phyloP scores from a whole-genome alignment of 2,113 vertebrate species.

The Oncorhynchus nerka region DNA sequence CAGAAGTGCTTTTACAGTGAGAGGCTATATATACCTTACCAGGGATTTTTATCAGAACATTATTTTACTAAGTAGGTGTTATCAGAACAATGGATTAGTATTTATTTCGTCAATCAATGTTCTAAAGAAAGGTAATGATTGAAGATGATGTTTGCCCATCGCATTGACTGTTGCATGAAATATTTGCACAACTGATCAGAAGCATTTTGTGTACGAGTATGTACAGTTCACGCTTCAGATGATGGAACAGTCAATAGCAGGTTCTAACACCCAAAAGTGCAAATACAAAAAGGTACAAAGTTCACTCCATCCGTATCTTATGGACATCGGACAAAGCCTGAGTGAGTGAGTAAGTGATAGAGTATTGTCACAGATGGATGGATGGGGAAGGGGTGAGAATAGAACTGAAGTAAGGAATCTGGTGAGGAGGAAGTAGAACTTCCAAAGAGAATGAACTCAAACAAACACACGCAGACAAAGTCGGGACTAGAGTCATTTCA shows the following conservation, averaged over 20 bases:
- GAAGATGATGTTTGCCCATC: neutral
- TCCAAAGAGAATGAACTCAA: constrained; percentile 1
- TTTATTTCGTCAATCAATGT: neutral
- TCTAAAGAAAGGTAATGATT: neutral
- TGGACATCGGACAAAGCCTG: neutral
- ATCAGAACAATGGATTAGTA: neutral
- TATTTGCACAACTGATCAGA: neutral
- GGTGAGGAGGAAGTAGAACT: neutral
- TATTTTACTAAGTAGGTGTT: neutral
- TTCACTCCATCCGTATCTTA: neutral
- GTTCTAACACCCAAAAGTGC: too few relatives aligned
- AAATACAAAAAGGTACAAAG: neutral
- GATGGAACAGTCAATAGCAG: neutral
- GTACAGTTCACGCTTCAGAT: neutral
- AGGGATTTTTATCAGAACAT: neutral
- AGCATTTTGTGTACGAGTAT: neutral
- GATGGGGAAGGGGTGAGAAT: neutral
- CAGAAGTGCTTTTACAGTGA: neutral
- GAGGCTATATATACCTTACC: neutral
- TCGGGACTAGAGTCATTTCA: constrained; percentile 46
- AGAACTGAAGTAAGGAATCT: neutral
- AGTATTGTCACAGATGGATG: neutral
- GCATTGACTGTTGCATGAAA: constrained; percentile 9
- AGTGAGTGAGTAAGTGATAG: neutral
- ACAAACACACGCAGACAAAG: constrained; percentile 27